A percentile compares a stretch with the other conserved stretches of the same genome.
phyloP scores from a whole-genome alignment of 2,797 vertebrate genomes.

The Holocentrus rufus region DNA sequence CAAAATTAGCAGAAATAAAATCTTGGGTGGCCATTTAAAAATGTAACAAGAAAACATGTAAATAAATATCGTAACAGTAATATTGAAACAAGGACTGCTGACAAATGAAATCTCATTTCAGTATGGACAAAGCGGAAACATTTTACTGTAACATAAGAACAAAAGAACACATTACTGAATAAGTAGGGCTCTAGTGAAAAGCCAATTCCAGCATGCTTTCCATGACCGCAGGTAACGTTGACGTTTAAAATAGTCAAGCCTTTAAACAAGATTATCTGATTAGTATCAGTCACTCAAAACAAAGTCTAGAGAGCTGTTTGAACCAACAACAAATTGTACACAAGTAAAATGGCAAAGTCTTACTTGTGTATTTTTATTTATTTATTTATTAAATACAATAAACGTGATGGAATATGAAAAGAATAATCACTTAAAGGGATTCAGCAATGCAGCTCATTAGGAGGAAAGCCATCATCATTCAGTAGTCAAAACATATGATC shows the following conservation, averaged over 20 bases:
- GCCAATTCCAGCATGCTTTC: background rate
- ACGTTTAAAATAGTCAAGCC: slow-evolving; percentile 43
- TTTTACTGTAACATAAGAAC: background rate
- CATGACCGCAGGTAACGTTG: slow-evolving; percentile 17
- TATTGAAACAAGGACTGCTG: no score
- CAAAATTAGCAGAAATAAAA: background rate
- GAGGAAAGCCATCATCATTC: background rate
- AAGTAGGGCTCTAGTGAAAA: background rate
- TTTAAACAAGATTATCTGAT: slow-evolving; percentile 56
- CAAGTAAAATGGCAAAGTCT: no score
- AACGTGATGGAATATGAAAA: background rate
- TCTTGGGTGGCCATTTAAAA: no score
- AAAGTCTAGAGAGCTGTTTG: background rate
- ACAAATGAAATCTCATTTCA: background rate
- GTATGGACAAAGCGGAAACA: no score
- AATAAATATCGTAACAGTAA: no score
- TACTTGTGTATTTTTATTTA: background rate
- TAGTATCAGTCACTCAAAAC: slow-evolving; percentile 36
- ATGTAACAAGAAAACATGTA: no score
- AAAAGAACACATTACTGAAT: background rate
- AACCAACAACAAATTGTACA: no score
- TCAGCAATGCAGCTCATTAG: background rate
- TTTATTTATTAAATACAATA: background rate
- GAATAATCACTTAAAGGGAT: background rate
- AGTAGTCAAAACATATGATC: background rate